Conservation (phyloP, 2,797 vertebrate genomes). For the Ataeniobius toweri region DNA sequence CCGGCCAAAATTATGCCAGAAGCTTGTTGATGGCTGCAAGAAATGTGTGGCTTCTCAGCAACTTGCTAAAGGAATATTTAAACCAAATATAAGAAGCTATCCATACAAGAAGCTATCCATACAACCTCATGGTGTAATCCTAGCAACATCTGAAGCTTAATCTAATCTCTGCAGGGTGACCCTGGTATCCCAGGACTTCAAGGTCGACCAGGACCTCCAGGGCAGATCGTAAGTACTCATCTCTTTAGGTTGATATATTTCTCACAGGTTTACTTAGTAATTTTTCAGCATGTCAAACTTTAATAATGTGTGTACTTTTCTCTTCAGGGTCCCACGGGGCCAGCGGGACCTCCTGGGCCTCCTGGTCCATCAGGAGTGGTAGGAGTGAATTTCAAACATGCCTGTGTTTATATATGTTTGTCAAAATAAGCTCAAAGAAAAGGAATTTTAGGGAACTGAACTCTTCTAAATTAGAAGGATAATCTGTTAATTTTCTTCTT, state of each 20-base stretch:
- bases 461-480: background rate
- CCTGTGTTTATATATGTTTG: background rate
- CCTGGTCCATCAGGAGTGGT: conserved; percentile 71
- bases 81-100: background rate
- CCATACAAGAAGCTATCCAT: conserved; percentile 1
- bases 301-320: conserved; percentile 22
- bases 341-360: conserved; percentile 69
- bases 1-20: background rate
- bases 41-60: background rate
- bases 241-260: conserved; percentile 8
- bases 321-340: conserved; percentile 68
- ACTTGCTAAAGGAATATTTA: background rate
- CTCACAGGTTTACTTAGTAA: background rate
- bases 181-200: conserved; percentile 86
- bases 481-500: background rate
- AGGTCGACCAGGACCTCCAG: conserved; percentile 88
- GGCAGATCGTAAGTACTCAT: conserved; percentile 83
- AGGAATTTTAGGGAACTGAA: conserved; percentile 6
- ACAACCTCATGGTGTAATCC: background rate
- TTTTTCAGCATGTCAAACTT: conserved; percentile 3
- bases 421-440: background rate
- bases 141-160: conserved; percentile 14
- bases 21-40: background rate
- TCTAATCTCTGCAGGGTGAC: conserved; percentile 82
- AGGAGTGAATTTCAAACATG: conserved; percentile 37